A percentile compares a stretch with the other conserved stretches of the same genome.
Conservation (phyloP, 2,888 invertebrate genomes). For the Cryptops parisi region DNA sequence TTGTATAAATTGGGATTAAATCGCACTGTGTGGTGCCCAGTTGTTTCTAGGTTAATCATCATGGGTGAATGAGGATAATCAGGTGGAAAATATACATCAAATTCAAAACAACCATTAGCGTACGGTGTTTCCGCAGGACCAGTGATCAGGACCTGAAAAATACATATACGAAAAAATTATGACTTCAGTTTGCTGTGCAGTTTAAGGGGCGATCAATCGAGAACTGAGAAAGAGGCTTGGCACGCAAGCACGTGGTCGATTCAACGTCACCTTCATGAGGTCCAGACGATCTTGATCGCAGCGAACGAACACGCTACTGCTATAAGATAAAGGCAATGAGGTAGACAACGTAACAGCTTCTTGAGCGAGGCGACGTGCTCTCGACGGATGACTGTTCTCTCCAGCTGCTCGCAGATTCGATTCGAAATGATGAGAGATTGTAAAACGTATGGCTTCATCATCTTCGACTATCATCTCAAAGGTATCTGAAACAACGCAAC, state of each 20-base stretch:
- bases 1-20: slow-evolving; percentile 90
- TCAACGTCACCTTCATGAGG: slow-evolving; percentile 74
- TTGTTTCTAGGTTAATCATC: slow-evolving; percentile 81
- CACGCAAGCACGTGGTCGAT: too few species aligned
- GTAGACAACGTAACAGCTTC: slow-evolving; percentile 88
- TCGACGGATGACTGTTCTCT: slow-evolving; percentile 67
- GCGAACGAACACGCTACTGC: slow-evolving; percentile 87
- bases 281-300: slow-evolving; percentile 88
- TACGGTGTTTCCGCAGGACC: slow-evolving; percentile 85
- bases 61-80: slow-evolving; percentile 59
- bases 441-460: slow-evolving; percentile 54
- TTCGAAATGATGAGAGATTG: slow-evolving; percentile 79
- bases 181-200: too few species aligned
- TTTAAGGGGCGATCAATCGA: too few species aligned
- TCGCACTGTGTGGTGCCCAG: slow-evolving; percentile 71
- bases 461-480: slow-evolving; percentile 77
- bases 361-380: slow-evolving; percentile 83
- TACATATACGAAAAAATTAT: too few species aligned
- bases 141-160: slow-evolving; percentile 78
- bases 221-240: too few species aligned
- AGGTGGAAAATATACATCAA: slow-evolving; percentile 77
- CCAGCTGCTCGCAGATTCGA: slow-evolving; percentile 72
- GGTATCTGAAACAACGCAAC: slow-evolving; percentile 46
- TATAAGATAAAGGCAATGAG: slow-evolving; percentile 78
- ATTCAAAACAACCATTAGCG: slow-evolving; percentile 79